Percentiles rank a stretch among this genome's conserved stretches.
These are phyloP conservation scores for Nannoperca australis DNA, from an alignment of 2,797 vertebrate genomes.

Conservation along the genomic window DNA sequence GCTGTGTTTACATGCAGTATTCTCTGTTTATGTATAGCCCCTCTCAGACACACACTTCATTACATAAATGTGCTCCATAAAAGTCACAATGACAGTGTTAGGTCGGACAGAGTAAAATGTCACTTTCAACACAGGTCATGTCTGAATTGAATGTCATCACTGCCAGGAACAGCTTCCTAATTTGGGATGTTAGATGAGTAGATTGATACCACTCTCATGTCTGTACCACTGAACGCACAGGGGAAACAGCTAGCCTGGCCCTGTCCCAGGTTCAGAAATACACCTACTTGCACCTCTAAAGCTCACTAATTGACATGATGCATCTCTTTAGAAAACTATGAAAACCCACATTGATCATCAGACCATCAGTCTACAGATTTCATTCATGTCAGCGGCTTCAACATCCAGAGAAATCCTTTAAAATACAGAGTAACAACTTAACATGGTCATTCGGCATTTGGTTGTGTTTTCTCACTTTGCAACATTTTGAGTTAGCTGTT, in stretches of 20 bases:
- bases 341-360: background rate
- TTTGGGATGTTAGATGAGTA: background rate
- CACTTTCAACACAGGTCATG: too few relatives aligned
- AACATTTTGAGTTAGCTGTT: background rate
- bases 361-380: background rate
- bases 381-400: background rate
- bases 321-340: background rate
- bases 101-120: background rate
- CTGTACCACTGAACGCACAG: background rate
- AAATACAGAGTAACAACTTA: too few relatives aligned
- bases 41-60: conserved; percentile 12
- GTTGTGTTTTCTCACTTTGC: background rate
- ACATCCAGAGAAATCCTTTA: too few relatives aligned
- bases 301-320: too few relatives aligned
- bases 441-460: background rate
- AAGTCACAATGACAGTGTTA: background rate
- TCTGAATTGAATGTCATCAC: background rate
- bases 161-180: background rate
- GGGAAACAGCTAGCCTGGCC: background rate
- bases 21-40: conserved; percentile 27
- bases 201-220: background rate
- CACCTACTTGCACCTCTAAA: background rate
- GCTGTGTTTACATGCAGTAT: conserved; percentile 35
- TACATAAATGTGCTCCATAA: conserved; percentile 2
- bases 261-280: background rate